Base-by-base conservation (phyloP, 2,888 invertebrate genomes). In the Carpatolechia fugitivella region DNA sequence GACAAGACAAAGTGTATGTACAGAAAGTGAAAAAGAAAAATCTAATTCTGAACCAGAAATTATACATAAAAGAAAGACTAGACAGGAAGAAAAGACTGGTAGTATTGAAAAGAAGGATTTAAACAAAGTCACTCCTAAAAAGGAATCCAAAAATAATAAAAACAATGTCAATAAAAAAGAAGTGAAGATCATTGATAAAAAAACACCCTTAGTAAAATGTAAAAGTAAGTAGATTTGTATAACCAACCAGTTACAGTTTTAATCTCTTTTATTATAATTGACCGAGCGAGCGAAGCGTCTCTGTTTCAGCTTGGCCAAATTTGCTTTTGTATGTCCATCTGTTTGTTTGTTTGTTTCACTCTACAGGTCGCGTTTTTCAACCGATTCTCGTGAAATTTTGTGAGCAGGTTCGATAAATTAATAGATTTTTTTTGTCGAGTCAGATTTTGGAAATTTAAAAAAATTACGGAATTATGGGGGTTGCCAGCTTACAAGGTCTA, bases 191-290 rank as follows among this genome's bases (percentile, higher is more conserved):
- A 57, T 59, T n/a, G 71, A 74, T 38, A 61, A 60, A 16, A 67
- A 68, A 53, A 49, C 57, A 36, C 54, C 60, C 24, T 54, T 53
- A 38, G 68, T 61, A 55, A 55, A 59, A 46, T 54, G 55, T 24
- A 69, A 71, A 73, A 78, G 74, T 78, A 58, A 75, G 74, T 74
- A 60, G 18, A 7, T 29, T n/a, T 10, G 1, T 6, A 36, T 44
- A 41, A 6, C 24, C 33, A 33, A 10, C 8, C 8, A 11, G 3
- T 33, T n/a, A n/a, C n/a, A n/a, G n/a, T n/a, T n/a, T n/a, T n/a
- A n/a, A n/a, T n/a, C n/a, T n/a, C n/a, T n/a, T n/a, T n/a, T n/a
- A n/a, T n/a, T n/a, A n/a, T n/a, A n/a, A n/a, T n/a, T n/a, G n/a
- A n/a, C n/a, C n/a, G n/a, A n/a, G n/a, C n/a, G n/a, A n/a, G n/a